Evolutionary conservation across 2,113 vertebrate genomes (phyloP).

Genomic region (Lycaon pictus): DNA sequence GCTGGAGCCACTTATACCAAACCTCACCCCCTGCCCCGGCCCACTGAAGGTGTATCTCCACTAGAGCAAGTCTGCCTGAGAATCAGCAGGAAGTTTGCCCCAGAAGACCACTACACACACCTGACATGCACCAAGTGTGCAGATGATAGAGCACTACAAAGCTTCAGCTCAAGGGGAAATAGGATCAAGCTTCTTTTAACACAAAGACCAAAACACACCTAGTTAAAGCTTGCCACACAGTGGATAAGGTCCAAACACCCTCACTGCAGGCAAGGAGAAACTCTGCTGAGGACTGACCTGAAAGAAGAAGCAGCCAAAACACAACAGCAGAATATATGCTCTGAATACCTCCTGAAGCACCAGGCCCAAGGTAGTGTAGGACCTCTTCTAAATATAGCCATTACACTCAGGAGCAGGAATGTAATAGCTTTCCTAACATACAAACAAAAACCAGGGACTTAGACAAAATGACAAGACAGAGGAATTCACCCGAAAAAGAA

Average conservation of each 20-base stretch:
- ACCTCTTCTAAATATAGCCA: neutral
- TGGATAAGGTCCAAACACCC: neutral
- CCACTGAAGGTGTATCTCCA: neutral
- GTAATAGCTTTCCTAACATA: neutral
- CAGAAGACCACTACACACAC: neutral
- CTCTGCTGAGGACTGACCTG: neutral
- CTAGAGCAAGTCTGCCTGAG: neutral
- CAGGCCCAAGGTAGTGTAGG: neutral
- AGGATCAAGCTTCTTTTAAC: neutral
- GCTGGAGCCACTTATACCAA: neutral
- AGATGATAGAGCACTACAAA: neutral
- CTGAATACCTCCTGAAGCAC: neutral
- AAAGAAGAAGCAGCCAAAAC: neutral
- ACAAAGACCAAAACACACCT: neutral
- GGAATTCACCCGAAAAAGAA: neutral
- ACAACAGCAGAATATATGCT: neutral
- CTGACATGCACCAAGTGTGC: neutral
- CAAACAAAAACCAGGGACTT: neutral
- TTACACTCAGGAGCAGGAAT: neutral
- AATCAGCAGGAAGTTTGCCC: neutral
- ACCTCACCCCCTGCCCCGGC: too few species aligned
- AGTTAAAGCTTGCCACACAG: neutral
- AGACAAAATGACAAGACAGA: neutral
- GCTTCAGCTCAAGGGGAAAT: neutral
- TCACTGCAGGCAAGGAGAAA: neutral